Conservation (phyloP, 2,888 invertebrate genomes). For the Dryobotodes eremita region DNA sequence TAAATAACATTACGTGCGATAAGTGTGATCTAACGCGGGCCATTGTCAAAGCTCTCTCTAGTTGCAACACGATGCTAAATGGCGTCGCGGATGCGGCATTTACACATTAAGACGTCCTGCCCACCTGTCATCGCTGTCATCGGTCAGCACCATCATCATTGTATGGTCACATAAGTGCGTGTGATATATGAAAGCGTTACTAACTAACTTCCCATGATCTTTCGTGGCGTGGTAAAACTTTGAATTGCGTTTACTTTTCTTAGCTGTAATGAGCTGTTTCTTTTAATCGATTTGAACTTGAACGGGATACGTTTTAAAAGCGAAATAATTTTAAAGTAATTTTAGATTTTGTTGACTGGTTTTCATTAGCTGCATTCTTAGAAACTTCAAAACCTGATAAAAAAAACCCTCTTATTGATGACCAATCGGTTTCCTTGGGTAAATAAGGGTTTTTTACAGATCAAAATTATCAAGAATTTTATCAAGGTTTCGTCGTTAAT, state of each 20-base stretch:
- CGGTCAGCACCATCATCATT: conserved; percentile 20
- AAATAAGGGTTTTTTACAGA: conserved; percentile 8
- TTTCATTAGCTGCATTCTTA: not conserved
- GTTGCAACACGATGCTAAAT: conserved; percentile 60
- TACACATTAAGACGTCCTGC: conserved; percentile 19
- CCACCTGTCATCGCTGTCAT: conserved; percentile 10
- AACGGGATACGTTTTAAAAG: not conserved
- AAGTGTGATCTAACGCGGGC: conserved; percentile 63
- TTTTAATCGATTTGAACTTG: conserved; percentile 35
- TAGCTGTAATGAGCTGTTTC: not conserved
- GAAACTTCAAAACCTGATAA: not conserved
- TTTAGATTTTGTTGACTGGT: not conserved
- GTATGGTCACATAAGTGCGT: conserved; percentile 39
- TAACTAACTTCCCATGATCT: conserved; percentile 34
- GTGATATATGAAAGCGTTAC: conserved; percentile 58
- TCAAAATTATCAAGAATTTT: conserved; percentile 32
- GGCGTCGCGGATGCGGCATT: conserved; percentile 35
- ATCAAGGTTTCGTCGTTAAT: conserved; percentile 45
- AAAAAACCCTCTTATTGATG: conserved; percentile 8
- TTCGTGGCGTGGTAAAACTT: conserved; percentile 7
- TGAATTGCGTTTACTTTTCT: conserved; percentile 24
- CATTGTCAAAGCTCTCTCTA: conserved; percentile 68
- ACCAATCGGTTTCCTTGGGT: conserved; percentile 6
- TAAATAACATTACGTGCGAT: conserved; percentile 45
- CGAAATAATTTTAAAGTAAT: not conserved